These are phyloP conservation scores for Etheostoma spectabile DNA, from an alignment of 2,113 vertebrate genomes.

Conservation along the genomic window DNA sequence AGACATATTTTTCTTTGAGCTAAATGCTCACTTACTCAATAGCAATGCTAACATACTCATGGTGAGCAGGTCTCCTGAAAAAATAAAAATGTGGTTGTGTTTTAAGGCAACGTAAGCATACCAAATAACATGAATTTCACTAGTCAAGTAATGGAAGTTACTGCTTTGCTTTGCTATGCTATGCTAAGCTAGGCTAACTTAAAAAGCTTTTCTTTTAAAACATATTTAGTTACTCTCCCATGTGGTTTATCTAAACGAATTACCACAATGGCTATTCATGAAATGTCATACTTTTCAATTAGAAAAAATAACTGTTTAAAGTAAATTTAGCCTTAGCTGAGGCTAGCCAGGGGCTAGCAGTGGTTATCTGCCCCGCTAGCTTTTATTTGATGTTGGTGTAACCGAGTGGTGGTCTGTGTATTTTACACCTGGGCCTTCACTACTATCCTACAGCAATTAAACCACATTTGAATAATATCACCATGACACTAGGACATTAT, in stretches of 20 bases:
- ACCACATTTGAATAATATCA: no score
- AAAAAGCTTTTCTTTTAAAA: neutral
- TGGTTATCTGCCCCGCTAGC: neutral
- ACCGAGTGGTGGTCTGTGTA: no score
- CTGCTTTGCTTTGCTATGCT: neutral
- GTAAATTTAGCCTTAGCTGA: neutral
- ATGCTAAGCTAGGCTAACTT: neutral
- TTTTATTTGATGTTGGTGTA: no score
- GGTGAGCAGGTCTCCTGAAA: neutral
- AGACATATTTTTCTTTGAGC: neutral
- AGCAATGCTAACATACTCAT: neutral
- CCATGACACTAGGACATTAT: no score
- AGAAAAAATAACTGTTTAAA: neutral
- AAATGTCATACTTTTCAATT: neutral
- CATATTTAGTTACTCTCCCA: neutral
- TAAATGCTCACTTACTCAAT: neutral
- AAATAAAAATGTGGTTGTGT: neutral
- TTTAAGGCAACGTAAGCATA: neutral
- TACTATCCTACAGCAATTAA: no score
- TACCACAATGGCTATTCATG: neutral
- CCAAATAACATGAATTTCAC: neutral
- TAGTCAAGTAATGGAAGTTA: neutral
- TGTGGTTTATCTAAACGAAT: neutral
- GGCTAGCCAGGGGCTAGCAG: neutral
- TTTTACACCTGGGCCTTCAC: no score